These are phyloP conservation scores for Epinotia ramella DNA, from an alignment of 2,888 invertebrate genomes.

Conservation along the genomic window DNA sequence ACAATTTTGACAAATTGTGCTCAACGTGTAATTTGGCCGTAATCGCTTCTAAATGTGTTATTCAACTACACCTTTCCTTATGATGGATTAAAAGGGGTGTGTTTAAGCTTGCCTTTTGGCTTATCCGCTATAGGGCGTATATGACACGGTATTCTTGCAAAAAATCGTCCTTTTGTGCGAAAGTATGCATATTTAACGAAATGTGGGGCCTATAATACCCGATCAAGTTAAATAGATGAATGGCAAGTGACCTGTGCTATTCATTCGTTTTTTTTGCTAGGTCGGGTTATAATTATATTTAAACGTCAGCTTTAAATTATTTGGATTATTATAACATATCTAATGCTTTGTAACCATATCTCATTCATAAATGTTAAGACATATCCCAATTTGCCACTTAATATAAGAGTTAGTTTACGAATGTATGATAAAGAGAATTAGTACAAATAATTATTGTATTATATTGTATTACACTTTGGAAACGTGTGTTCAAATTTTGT, in stretches of 20 bases:
- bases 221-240: neutral
- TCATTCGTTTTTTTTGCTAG: neutral
- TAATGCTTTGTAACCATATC: conserved; percentile 54
- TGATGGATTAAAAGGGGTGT: conserved; percentile 57
- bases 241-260: neutral
- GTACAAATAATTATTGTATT: conserved; percentile 67
- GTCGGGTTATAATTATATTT: conserved; percentile 51
- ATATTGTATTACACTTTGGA: conserved; percentile 59
- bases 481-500: conserved; percentile 67
- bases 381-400: conserved; percentile 81
- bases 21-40: conserved; percentile 64
- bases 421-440: conserved; percentile 57
- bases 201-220: conserved; percentile 52
- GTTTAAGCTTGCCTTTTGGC: conserved; percentile 45
- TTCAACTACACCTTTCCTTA: conserved; percentile 67
- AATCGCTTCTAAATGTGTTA: conserved; percentile 67
- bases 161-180: neutral
- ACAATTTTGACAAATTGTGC: conserved; percentile 66
- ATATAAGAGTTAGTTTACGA: conserved; percentile 53
- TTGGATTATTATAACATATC: conserved; percentile 61
- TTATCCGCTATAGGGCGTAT: neutral
- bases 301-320: conserved; percentile 72
- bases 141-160: neutral
- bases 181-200: conserved; percentile 47
- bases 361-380: conserved; percentile 65